Evolutionary conservation across 1,140 invertebrate species (phyloP), one percentile per base, ranked within the genome.

Genomic region (Colletes gigas): DNA sequence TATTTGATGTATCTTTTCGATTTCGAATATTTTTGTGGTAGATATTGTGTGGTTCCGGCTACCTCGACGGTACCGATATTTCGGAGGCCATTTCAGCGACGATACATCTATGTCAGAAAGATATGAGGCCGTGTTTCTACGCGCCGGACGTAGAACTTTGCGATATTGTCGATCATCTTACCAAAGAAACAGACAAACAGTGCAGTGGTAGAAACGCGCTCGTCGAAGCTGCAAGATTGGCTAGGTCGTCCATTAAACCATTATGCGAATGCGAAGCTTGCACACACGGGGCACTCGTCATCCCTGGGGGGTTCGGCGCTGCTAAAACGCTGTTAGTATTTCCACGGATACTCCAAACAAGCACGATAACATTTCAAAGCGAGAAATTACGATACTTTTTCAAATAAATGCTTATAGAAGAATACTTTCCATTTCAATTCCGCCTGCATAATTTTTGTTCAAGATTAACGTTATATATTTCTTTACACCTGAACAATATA

Each of bases 261-360:
- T 83, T 96, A 7, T 91, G 90, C 54, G 89, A 94, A 21, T 91
- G 95, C 14, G 90, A 92, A 55, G 85, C 91, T 4, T 83, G 85
- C 21, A 82, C 84, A 17, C 94, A 93, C 77, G 93, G 93, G 89
- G 95, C 93, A 30, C 91, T 96, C 15, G 90, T 96, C 17, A 94
- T 96, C 80, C 95, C 95, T 55, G 95, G 95, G 67, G 95, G 95
- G 71, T 95, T 95, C 92, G 95, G 95, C 4, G 95, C 92, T 50
- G 95, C 94, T 3, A 95, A 95, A 82, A 95, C 95, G 86, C 89
- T 96, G 94, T 96, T 86, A 92, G 94, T 93, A 70, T 63, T 78
- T 19, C 7, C 39, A 30, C 14, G 39, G 1, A 63, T 12, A 63
- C 5, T 59, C 8, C 41, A 63, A 60, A 30, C 3, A 14, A 15